A percentile compares a stretch with the other conserved stretches of the same genome.
Evolutionary conservation across 2,888 invertebrate species (phyloP).

Genomic region (Ichneumon xanthorius): DNA sequence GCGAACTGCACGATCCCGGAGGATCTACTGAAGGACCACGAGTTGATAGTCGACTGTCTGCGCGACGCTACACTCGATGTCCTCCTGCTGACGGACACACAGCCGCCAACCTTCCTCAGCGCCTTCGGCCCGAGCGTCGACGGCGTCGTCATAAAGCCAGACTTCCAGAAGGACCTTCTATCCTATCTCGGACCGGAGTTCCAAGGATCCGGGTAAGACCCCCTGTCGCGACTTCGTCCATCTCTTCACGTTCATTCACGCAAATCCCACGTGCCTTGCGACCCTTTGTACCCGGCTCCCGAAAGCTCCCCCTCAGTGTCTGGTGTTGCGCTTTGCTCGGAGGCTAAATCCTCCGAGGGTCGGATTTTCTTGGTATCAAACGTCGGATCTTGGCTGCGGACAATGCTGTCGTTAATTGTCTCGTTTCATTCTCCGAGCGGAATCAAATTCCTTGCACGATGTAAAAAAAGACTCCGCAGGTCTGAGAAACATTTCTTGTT

Average conservation of each 20-base stretch:
- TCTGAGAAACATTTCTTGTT: too few species aligned
- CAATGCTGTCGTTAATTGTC: background rate
- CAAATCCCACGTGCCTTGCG: constrained; percentile 12
- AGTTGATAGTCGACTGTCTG: constrained; percentile 93
- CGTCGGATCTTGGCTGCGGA: background rate
- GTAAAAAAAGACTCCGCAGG: too few species aligned
- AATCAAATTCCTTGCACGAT: background rate
- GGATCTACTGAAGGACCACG: constrained; percentile 92
- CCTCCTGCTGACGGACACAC: constrained; percentile 90
- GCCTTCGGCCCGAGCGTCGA: constrained; percentile 97
- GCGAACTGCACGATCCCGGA: constrained; percentile 94
- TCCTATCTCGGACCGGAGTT: constrained; percentile 87
- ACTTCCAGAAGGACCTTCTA: constrained; percentile 92
- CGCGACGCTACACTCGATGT: constrained; percentile 91
- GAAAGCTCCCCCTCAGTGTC: background rate
- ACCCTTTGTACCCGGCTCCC: background rate
- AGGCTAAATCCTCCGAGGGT: background rate
- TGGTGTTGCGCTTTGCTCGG: background rate
- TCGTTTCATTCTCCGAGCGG: background rate
- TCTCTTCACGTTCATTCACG: constrained; percentile 12
- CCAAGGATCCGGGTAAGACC: constrained; percentile 82
- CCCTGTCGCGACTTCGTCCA: background rate
- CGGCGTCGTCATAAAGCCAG: constrained; percentile 96
- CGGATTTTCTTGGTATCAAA: background rate
- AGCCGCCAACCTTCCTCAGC: constrained; percentile 93